These are phyloP conservation scores for Alosa alosa DNA, from an alignment of 2,113 vertebrate species.

Conservation along the genomic window DNA sequence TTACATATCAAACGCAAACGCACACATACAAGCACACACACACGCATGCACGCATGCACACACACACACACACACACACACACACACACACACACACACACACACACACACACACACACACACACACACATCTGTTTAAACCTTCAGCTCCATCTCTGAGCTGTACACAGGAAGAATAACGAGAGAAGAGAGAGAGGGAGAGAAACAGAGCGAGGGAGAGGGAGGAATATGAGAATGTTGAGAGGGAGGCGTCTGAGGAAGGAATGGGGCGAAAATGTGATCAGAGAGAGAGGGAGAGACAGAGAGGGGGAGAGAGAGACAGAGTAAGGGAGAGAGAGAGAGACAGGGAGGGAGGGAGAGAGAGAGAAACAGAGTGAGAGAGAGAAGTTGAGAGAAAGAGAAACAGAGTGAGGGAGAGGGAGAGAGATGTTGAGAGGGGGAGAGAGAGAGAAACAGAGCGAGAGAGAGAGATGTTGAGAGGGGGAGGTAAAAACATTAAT, in stretches of 20 bases:
- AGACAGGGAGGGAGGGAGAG: background rate
- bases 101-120: constrained; percentile 12
- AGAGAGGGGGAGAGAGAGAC: background rate
- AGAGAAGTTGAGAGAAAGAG: background rate
- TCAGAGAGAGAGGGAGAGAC: background rate
- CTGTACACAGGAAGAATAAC: background rate
- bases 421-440: background rate
- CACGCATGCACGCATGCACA: background rate
- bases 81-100: constrained; percentile 23
- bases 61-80: constrained; percentile 29
- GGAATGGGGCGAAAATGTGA: too few relatives aligned
- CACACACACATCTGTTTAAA: constrained; percentile 1
- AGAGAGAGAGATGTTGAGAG: constrained; percentile 24
- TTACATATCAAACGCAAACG: constrained; percentile 23
- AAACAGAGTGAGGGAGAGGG: background rate
- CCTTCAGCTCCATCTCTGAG: constrained; percentile 11
- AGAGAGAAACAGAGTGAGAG: constrained; percentile 11
- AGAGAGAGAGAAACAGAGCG: background rate
- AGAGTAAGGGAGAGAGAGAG: constrained; percentile 37
- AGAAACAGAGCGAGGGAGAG: background rate
- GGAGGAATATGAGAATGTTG: too few relatives aligned
- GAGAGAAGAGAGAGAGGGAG: constrained; percentile 21
- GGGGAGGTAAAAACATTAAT: constrained; percentile 79
- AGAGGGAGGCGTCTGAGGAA: too few relatives aligned
- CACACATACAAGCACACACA: background rate